Evolutionary conservation across 2,113 vertebrate species (phyloP).

Genomic region (Gavia stellata): DNA sequence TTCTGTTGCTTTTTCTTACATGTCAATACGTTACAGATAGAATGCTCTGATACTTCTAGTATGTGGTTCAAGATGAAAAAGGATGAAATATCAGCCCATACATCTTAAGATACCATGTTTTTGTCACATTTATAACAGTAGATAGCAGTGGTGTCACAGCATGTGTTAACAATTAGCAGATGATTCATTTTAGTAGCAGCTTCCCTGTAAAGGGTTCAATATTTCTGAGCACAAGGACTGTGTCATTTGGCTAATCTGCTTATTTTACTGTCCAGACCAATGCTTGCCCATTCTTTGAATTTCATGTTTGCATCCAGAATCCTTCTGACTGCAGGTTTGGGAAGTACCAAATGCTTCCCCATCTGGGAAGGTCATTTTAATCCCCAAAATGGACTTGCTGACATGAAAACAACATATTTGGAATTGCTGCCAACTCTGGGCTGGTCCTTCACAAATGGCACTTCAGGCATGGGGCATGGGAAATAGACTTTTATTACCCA

Average conservation of each 20-base stretch:
- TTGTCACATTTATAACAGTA: slow-evolving; percentile 12
- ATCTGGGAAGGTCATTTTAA: slow-evolving; percentile 56
- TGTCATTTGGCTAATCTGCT: slow-evolving; percentile 40
- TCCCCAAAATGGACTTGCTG: slow-evolving; percentile 24
- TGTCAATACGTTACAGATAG: background rate
- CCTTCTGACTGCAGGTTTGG: slow-evolving; percentile 27
- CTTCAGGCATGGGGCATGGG: background rate
- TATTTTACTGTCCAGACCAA: slow-evolving; percentile 27
- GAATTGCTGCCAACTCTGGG: background rate
- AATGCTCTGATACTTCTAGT: background rate
- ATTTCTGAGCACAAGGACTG: slow-evolving; percentile 24
- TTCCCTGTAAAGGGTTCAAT: slow-evolving; percentile 11
- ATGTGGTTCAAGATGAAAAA: background rate
- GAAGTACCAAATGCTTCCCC: slow-evolving; percentile 55
- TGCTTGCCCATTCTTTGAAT: slow-evolving; percentile 12
- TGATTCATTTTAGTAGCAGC: slow-evolving; percentile 29
- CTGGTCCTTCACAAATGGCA: background rate
- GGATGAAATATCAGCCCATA: background rate
- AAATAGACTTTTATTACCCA: background rate
- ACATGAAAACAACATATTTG: slow-evolving; percentile 43
- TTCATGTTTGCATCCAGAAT: slow-evolving; percentile 37
- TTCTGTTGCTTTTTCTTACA: background rate
- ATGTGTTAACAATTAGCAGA: slow-evolving; percentile 46
- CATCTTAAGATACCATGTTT: background rate
- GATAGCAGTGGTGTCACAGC: background rate